Percentiles rank a stretch among this genome's conserved stretches.
phyloP scores from a whole-genome alignment of 2,797 vertebrate genomes.

The Danio kyathit region DNA sequence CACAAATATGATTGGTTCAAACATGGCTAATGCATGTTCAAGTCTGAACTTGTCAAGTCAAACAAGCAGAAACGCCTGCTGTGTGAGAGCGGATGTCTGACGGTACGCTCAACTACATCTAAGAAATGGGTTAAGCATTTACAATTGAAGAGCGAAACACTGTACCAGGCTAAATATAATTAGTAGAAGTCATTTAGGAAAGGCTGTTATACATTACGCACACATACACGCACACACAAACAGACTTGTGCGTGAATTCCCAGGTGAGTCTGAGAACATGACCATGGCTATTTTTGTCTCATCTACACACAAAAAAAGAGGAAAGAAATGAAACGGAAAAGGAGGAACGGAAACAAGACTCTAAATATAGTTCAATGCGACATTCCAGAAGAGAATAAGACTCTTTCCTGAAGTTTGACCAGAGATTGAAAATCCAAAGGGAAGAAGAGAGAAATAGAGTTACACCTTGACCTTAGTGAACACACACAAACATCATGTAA shows the following conservation, averaged over 20 bases:
- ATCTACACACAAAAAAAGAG: slow-evolving; percentile 44
- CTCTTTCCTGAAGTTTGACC: slow-evolving; percentile 52
- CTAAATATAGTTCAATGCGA: slow-evolving; percentile 60
- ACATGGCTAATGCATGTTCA: slow-evolving; percentile 31
- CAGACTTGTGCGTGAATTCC: slow-evolving; percentile 47
- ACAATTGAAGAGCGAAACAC: background rate
- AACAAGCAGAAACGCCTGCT: slow-evolving; percentile 29
- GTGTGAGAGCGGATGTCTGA: slow-evolving; percentile 4
- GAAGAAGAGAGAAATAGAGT: slow-evolving; percentile 12
- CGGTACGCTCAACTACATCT: background rate
- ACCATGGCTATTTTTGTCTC: slow-evolving; percentile 60
- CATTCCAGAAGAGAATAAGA: slow-evolving; percentile 64
- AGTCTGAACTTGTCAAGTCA: slow-evolving; percentile 28
- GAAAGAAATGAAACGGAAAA: slow-evolving; percentile 58
- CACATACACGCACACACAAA: background rate
- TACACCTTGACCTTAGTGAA: background rate
- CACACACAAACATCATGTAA: background rate
- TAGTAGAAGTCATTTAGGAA: slow-evolving; percentile 25
- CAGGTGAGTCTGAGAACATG: slow-evolving; percentile 63
- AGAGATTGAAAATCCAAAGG: slow-evolving; percentile 33
- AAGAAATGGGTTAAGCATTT: slow-evolving; percentile 4
- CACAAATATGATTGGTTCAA: slow-evolving; percentile 14
- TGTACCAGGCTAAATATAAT: slow-evolving; percentile 32
- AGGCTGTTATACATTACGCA: slow-evolving; percentile 7
- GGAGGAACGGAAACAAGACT: slow-evolving; percentile 58